These are phyloP conservation scores for Rhagoletis pomonella DNA, from an alignment of 1,140 invertebrate genomes.

Conservation along the genomic window DNA sequence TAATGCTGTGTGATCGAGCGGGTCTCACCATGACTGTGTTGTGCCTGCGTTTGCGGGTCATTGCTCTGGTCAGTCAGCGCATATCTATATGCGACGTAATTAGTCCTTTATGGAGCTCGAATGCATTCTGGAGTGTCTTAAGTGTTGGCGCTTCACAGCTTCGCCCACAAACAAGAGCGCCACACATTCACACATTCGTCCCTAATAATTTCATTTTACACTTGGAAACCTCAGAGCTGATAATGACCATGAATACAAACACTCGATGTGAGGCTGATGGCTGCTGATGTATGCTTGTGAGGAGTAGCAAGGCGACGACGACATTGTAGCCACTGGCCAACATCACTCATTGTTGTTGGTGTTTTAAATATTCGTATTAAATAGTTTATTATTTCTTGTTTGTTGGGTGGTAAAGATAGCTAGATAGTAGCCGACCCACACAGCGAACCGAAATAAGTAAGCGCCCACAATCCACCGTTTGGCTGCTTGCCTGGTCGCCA, in stretches of 20 bases:
- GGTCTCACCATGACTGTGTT: background rate
- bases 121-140: background rate
- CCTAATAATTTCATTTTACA: conserved; percentile 49
- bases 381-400: background rate
- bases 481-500: background rate
- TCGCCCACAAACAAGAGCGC: background rate
- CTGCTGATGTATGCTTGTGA: background rate
- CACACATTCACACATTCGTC: background rate
- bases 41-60: conserved; percentile 7
- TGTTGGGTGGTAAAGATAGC: background rate
- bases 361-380: background rate
- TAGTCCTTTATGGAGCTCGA: background rate
- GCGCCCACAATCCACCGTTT: background rate
- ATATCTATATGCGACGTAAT: background rate
- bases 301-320: background rate
- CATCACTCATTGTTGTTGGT: background rate
- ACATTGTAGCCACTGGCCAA: background rate
- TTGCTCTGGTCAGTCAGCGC: conserved; percentile 25
- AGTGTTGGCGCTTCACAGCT: background rate
- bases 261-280: background rate
- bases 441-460: background rate
- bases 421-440: background rate
- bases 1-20: background rate
- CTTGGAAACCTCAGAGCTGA: conserved; percentile 36
- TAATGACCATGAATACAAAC: background rate